Evolutionary conservation across 2,888 invertebrate species (phyloP).

Genomic region (Caenorhabditis japonica): DNA sequence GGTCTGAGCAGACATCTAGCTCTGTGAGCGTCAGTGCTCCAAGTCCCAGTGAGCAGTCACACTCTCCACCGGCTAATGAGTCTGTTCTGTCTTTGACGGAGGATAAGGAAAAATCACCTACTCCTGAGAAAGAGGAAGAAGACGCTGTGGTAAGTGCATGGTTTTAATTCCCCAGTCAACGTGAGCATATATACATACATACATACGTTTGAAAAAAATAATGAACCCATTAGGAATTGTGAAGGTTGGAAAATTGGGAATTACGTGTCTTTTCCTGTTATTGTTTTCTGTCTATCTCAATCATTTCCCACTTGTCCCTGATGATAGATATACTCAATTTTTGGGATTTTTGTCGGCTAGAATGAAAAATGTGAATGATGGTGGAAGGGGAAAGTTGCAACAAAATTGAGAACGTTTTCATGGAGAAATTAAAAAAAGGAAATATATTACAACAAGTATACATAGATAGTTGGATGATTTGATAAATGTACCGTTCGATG

Average conservation of each 20-base stretch:
- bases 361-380: background rate
- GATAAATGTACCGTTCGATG: too few relatives aligned
- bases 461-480: conserved; percentile 35
- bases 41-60: conserved; percentile 52
- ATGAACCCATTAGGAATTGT: too few relatives aligned
- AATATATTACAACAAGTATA: conserved; percentile 27
- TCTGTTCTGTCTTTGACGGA: conserved; percentile 18
- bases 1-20: conserved; percentile 58
- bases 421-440: conserved; percentile 1
- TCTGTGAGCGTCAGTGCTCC: conserved; percentile 49
- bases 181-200: too few relatives aligned
- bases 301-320: background rate
- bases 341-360: background rate
- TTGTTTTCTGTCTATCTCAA: background rate
- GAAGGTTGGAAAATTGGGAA: conserved; percentile 6
- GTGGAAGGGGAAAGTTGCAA: conserved; percentile 11
- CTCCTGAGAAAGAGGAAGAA: conserved; percentile 47
- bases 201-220: too few relatives aligned
- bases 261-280: conserved; percentile 9
- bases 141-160: conserved; percentile 32
- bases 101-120: conserved; percentile 34
- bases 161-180: too few relatives aligned
- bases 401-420: conserved; percentile 27
- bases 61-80: conserved; percentile 42
- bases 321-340: background rate